A percentile compares a stretch with the other conserved stretches of the same genome.
These are phyloP conservation scores for Tragelaphus strepsiceros DNA, from an alignment of 2,113 vertebrate species.

Conservation along the genomic window DNA sequence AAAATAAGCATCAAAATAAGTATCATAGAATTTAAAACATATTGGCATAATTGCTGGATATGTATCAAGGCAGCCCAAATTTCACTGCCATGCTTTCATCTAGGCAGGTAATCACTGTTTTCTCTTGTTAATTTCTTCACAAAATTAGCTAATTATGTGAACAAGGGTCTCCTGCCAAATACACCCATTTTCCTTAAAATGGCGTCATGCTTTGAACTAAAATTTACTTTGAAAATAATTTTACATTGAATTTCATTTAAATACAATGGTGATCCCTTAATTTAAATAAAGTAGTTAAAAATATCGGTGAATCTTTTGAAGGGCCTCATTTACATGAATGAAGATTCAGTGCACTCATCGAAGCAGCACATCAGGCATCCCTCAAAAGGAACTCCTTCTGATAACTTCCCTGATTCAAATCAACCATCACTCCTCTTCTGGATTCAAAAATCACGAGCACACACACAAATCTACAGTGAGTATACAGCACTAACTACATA, in stretches of 20 bases:
- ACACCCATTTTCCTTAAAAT: constrained; percentile 29
- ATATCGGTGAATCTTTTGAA: not conserved
- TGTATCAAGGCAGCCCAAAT: constrained; percentile 26
- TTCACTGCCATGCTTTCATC: constrained; percentile 12
- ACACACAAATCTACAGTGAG: not conserved
- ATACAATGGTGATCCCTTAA: not conserved
- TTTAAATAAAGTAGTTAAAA: not conserved
- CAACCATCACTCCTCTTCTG: not conserved
- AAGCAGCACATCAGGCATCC: not conserved
- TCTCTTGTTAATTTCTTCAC: not conserved
- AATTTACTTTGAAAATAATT: constrained; percentile 38
- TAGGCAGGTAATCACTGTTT: not conserved
- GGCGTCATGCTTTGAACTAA: not conserved
- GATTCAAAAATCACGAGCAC: not conserved
- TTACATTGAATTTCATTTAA: not conserved
- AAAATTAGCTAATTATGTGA: constrained; percentile 14
- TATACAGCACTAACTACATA: not conserved
- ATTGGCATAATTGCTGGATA: not conserved
- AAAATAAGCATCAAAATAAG: constrained; percentile 54
- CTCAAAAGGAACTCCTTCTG: not conserved
- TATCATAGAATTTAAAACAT: not conserved
- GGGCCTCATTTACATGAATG: not conserved
- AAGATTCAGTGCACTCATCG: not conserved
- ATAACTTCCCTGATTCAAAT: not conserved
- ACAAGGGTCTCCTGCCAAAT: not conserved